phyloP scores from a whole-genome alignment of 2,113 vertebrate genomes.

The Epinephelus fuscoguttatus region DNA sequence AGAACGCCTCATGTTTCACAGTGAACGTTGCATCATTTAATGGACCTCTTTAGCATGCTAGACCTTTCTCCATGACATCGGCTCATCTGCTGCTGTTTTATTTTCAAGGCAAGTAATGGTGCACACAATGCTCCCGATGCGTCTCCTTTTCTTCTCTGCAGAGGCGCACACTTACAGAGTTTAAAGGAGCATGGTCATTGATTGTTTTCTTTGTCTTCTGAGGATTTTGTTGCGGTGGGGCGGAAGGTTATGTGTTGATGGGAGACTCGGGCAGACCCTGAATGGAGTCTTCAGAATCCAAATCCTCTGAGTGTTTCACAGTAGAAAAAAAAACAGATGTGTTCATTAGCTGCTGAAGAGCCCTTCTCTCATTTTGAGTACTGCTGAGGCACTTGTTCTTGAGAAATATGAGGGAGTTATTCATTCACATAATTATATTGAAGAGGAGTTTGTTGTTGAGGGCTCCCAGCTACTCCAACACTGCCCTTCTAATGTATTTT shows the following conservation, averaged over 20 bases:
- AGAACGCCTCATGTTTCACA: background rate
- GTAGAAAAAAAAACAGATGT: constrained; percentile 18
- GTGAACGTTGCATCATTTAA: constrained; percentile 16
- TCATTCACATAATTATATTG: constrained; percentile 52
- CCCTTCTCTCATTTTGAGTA: constrained; percentile 22
- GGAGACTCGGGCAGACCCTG: background rate
- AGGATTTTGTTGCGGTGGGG: background rate
- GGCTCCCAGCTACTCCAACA: constrained; percentile 7
- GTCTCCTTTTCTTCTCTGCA: constrained; percentile 11
- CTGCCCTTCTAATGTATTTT: constrained; percentile 14
- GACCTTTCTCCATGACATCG: constrained; percentile 26
- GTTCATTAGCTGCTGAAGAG: constrained; percentile 47
- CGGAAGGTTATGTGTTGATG: background rate
- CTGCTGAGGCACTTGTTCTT: constrained; percentile 36
- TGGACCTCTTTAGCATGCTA: constrained; percentile 1
- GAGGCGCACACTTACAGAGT: constrained; percentile 4
- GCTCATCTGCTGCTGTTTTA: constrained; percentile 21
- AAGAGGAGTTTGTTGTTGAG: constrained; percentile 43
- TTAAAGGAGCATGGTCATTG: constrained; percentile 39
- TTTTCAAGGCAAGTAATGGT: constrained; percentile 1
- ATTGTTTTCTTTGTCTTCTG: constrained; percentile 58
- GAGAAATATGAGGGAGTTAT: constrained; percentile 50
- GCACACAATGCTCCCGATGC: constrained; percentile 13
- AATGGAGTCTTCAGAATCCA: constrained; percentile 43
- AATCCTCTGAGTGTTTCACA: constrained; percentile 22